phyloP scores from a whole-genome alignment of 2,113 vertebrate species.

The Upupa epops region DNA sequence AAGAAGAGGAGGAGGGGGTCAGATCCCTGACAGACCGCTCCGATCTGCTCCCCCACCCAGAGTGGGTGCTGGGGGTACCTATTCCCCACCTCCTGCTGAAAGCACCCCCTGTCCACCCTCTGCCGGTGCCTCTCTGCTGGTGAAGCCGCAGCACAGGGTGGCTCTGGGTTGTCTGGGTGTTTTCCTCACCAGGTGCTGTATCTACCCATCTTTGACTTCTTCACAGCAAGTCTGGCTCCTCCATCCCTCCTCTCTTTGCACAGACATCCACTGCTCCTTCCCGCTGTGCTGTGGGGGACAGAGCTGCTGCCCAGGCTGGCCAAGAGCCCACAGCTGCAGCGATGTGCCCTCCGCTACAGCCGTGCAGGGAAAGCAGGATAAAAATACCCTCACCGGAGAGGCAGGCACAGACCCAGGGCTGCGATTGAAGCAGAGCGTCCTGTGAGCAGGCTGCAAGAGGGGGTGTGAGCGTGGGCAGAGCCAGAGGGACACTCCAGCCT shows the following conservation, averaged over 20 bases:
- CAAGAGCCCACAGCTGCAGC: neutral
- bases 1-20: conserved; percentile 5
- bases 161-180: neutral
- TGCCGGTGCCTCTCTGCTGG: neutral
- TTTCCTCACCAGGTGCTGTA: neutral
- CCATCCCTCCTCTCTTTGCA: neutral
- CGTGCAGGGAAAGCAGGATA: neutral
- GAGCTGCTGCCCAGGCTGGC: neutral
- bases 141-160: neutral
- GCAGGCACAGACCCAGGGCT: neutral
- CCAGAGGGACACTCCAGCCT: neutral
- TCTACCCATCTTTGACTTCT: neutral
- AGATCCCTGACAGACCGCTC: neutral
- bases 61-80: neutral
- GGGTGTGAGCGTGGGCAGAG: neutral
- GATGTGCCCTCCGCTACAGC: fast-evolving
- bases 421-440: neutral
- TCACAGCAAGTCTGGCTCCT: fast-evolving
- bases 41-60: neutral
- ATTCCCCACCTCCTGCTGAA: neutral
- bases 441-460: neutral
- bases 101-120: neutral
- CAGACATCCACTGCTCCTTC: neutral
- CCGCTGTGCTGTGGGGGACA: neutral
- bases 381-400: conserved; percentile 6